phyloP scores from a whole-genome alignment of 2,797 vertebrate species.

The Semaprochilodus insignis region DNA sequence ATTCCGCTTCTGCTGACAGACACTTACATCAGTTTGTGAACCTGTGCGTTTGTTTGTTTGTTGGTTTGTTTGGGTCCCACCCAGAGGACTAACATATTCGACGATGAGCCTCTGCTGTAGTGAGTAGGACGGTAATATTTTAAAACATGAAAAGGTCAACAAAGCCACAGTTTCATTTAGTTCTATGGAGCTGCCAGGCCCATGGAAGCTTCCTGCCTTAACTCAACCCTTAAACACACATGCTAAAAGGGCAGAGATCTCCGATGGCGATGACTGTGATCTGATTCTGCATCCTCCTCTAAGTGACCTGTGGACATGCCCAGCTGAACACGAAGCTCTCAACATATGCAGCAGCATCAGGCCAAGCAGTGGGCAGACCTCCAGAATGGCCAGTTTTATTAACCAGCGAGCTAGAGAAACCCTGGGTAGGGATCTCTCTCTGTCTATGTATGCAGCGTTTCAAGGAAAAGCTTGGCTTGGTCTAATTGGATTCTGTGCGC shows the following conservation, averaged over 20 bases:
- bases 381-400: conserved; percentile 72
- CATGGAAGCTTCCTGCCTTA: neutral
- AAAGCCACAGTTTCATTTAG: neutral
- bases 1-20: neutral
- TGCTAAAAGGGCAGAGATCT: conserved; percentile 9
- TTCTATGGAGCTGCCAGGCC: neutral
- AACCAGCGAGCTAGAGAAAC: conserved; percentile 70
- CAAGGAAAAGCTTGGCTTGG: conserved; percentile 67
- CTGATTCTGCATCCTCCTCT: neutral
- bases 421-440: conserved; percentile 72
- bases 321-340: neutral
- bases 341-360: neutral
- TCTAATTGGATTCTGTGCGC: conserved; percentile 80
- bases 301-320: neutral
- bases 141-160: conserved; percentile 1
- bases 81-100: neutral
- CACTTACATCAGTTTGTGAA: neutral
- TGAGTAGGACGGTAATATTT: neutral
- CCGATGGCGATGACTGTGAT: neutral
- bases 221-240: neutral
- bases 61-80: neutral
- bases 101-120: neutral
- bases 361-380: neutral
- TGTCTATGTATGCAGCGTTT: conserved; percentile 65
- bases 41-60: neutral